phyloP scores from a whole-genome alignment of 2,113 vertebrate species.

The Coptodon rendalli region DNA sequence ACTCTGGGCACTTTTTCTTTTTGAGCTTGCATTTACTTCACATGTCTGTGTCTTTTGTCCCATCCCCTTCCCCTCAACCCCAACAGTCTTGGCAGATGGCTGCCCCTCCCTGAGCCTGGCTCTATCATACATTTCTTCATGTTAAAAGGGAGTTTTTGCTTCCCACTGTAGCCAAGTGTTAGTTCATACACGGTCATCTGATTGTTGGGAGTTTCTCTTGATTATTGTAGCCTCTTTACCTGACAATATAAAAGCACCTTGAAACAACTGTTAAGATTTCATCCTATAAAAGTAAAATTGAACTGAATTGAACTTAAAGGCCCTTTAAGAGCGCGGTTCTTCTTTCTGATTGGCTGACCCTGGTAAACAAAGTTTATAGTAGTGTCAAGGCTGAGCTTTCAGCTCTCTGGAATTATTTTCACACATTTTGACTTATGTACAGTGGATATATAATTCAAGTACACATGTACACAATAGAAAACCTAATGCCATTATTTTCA shows the following conservation, averaged over 20 bases:
- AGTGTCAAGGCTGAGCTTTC: not conserved
- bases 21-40: not conserved
- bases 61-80: not conserved
- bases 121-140: not conserved
- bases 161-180: not conserved
- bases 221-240: not conserved
- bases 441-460: not conserved
- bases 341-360: not conserved
- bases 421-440: not conserved
- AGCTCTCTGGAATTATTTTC: rapidly evolving
- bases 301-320: not conserved
- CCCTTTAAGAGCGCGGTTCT: not conserved
- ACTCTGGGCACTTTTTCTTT: not conserved
- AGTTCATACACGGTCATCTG: not conserved
- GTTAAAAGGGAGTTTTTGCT: not conserved
- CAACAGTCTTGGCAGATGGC: not conserved
- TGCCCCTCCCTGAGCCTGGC: not conserved
- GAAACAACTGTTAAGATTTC: not conserved
- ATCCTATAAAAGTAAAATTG: not conserved
- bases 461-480: not conserved
- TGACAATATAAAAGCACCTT: not conserved
- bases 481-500: not conserved
- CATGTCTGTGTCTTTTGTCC: not conserved
- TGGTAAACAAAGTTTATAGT: not conserved
- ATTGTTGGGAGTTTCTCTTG: not conserved